Evolutionary conservation across 2,888 invertebrate genomes (phyloP), one percentile per base, ranked within the genome.

Genomic region (Mechanitis mazaeus): DNA sequence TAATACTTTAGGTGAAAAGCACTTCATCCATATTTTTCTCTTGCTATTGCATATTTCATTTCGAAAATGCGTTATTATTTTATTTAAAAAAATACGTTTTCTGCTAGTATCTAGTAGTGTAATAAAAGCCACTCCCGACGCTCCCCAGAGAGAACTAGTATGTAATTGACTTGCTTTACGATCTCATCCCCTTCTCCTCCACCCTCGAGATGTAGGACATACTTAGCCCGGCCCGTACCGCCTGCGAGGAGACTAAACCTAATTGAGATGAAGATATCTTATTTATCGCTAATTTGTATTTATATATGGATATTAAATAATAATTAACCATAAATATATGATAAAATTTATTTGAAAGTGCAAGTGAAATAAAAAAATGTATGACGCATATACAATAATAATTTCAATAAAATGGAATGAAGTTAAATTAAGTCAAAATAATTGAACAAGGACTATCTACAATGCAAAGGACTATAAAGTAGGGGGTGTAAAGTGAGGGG

Each of bases 131-230:
- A 31, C 63, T 61, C 59, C 58, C n/a, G 35, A 12, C 55, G 33
- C 61, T 61, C 64, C 66, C 64, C 3, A n/a, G 58, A 59, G 66
- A 58, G 58, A 55, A 55, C 33, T 47, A 53, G 55, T 55, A 60
- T 38, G 61, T 66, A 63, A 68, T 68, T 68, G 68, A 62, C 58
- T 60, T 57, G 66, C 59, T 61, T 68, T 68, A 67, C 67, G 64
- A 66, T 33, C 59, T 31, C 62, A 45, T 42, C 62, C 60, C n/a
- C 20, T 38, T 35, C 56, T 28, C 55, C 55, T n/a, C 55, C 46
- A 46, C 58, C 58, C 55, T 58, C 33, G 55, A 60, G 56, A 56
- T 58, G 33, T 50, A 31, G 12, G 54, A 54, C 47, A 33, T 38
- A 33, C 47, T 47, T 9, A 47, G n/a, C 31, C 33, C 45, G 6